Base-by-base conservation (phyloP, 2,888 invertebrate species). In the Leptogaster cylindrica region DNA sequence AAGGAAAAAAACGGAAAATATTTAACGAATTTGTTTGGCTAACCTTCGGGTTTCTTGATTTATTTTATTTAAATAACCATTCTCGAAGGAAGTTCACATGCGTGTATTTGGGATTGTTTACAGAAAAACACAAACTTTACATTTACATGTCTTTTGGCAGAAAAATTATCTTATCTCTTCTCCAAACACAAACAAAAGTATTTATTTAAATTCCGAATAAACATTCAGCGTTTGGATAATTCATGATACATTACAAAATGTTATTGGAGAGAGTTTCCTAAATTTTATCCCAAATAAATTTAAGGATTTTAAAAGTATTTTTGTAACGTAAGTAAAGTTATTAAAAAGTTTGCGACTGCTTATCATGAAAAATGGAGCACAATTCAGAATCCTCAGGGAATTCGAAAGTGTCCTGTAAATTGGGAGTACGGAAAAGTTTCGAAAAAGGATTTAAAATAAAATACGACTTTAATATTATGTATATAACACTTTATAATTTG, bases 21-120 rank as follows among this genome's bases (percentile, higher is more conserved):
- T 52, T 52, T 52, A 52, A 52, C 33, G 52, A 52, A 52, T 52
- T 52, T 52, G 52, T 52, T 52, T 52, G 52, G 31, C 33, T 31
- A 52, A 52, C 52, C 52, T 52, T 52, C 31, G 20, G 16, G 20
- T 52, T 52, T 31, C 16, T 18, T 31, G 52, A 52, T 52, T 33
- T 18, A 31, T 52, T 33, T 33, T 52, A 28, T 33, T 33, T 52
- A 52, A 52, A 33, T 52, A 52, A 33, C 52, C 52, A 2, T 31
- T 52, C 52, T 20, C 14, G 33, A 33, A 52, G 23, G 28, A 16
- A 28, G 31, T n/a, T 52, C 20, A 31, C 14, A 36, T 36, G 14
- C 36, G 36, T 36, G 1, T 36, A 14, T n/a, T n/a, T n/a, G n/a
- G n/a, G n/a, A n/a, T n/a, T n/a, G n/a, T n/a, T n/a, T n/a, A n/a